Evolutionary conservation across 2,888 invertebrate genomes (phyloP), one percentile per base, ranked within the genome.

Genomic region (Chamaedrilus cognettii): DNA sequence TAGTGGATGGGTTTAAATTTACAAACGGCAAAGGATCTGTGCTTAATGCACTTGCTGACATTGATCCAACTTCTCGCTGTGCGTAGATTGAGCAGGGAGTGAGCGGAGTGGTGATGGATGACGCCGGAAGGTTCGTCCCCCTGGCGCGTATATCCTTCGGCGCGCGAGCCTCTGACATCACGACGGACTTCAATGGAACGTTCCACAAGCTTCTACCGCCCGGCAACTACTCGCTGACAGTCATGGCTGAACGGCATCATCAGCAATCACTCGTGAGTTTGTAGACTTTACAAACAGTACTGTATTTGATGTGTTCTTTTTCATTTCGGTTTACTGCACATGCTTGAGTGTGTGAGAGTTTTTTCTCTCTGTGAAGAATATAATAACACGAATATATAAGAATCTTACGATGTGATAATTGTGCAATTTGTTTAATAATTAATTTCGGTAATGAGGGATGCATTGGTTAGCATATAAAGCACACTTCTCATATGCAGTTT

Each of bases 121-220:
- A 28, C 19, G 15, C 31, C 11, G 60, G 65, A 5, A 28, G 28
- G 0, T 49, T 66, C 3, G 35, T 70, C 0, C n/a, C 42, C 0
- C 15, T 57, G 26, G 70, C 67, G 2, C 28, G 49, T 32, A 30
- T 70, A 30, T 50, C 30, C 28, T 50, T 70, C 31, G 64, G 50
- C n/a, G n/a, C 19, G 4, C 30, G 26, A n/a, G n/a, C 34, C 32
- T 58, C 58, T 26, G 34, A 34, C 32, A 90, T 98, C 1, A 86
- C 88, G 52, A n/a, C n/a, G n/a, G n/a, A n/a, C n/a, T n/a, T n/a
- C n/a, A 86, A 88, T 28, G 98, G 99, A 5, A 94, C 96, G 83
- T 99, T 90, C 85, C 99, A 97, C 97, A 87, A 98, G 69, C 86
- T 99, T 61, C 86, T 99, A 33, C 85, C 93, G 26, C 96, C 97